A percentile compares a stretch with the other conserved stretches of the same genome.
These are phyloP conservation scores for Lasioglossum pauxillum DNA, from an alignment of 2,888 invertebrate genomes.

Conservation along the genomic window DNA sequence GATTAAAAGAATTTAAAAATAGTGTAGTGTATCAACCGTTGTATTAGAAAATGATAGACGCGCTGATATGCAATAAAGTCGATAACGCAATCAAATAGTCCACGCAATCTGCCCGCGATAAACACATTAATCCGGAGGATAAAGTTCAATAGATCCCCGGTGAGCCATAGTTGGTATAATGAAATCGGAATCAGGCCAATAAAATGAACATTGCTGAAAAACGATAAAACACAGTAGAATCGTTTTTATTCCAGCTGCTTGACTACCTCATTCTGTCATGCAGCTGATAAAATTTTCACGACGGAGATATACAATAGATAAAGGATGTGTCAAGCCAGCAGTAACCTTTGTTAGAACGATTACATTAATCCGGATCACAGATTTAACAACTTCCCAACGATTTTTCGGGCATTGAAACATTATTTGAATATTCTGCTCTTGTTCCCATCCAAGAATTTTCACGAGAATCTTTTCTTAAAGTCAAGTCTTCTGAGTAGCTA, in stretches of 20 bases:
- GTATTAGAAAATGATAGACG: neutral
- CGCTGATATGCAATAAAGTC: neutral
- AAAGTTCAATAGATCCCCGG: neutral
- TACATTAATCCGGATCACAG: neutral
- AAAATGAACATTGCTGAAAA: neutral
- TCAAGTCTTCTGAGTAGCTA: neutral
- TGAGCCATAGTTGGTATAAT: neutral
- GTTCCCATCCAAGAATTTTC: neutral
- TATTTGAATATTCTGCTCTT: neutral
- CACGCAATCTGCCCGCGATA: neutral
- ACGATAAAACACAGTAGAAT: neutral
- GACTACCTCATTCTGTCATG: neutral
- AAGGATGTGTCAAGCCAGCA: neutral
- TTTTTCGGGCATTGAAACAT: neutral
- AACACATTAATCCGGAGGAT: neutral
- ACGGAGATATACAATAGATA: neutral
- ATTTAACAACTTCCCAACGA: neutral
- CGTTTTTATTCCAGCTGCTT: neutral
- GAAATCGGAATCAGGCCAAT: neutral
- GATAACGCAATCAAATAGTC: neutral
- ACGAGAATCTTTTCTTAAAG: conserved; percentile 1
- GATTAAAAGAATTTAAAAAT: neutral
- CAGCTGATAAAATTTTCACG: neutral
- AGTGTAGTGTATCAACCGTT: neutral
- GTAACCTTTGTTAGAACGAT: neutral